Evolutionary conservation across 2,888 invertebrate species (phyloP), one percentile per base, ranked within the genome.

Genomic region (Dicycla oo): DNA sequence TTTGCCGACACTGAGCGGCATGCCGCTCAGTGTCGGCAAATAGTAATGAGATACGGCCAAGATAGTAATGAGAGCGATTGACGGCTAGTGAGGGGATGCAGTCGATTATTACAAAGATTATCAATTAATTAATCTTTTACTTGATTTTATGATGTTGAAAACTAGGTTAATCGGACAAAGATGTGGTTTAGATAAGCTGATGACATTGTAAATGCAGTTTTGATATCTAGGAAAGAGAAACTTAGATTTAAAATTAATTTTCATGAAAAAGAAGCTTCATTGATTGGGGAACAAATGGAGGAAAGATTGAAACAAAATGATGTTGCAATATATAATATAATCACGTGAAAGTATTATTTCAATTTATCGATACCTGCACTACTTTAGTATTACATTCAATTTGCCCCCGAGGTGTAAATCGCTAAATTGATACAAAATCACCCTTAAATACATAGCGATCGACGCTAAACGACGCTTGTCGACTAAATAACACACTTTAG

Each of bases 51-150:
- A 49, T 43, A 68, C 73, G 51, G 64, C 74, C 73, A 67, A 64
- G 70, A 69, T 84, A 81, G 87, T 91, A 91, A 92, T 91, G 86
- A 88, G 86, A 82, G 85, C 83, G 87, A 90, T 90, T 90, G 89
- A 90, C 86, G 80, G 51, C 65, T 90, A 91, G 92, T 84, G 91
- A 82, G 84, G 91, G 75, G 78, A 62, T 45, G 62, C 2, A 43
- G 66, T 64, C 67, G 62, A 72, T 74, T 62, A 76, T 69, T 80
- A 54, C 43, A 2, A 40, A 67, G 57, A 69, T 78, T 85, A 86
- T 86, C 86, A 85, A 86, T 81, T 81, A 75, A 80, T 80, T 76
- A 69, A 82, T 85, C 75, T 77, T 68, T 57, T 34, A 56, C 66
- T 71, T 60, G 51, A 69, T 47, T 70, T 70, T 75, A 76, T 68